A percentile compares a stretch with the other conserved stretches of the same genome.
These are phyloP conservation scores for Pycnonotus jocosus DNA, from an alignment of 2,113 vertebrate genomes.

Conservation along the genomic window DNA sequence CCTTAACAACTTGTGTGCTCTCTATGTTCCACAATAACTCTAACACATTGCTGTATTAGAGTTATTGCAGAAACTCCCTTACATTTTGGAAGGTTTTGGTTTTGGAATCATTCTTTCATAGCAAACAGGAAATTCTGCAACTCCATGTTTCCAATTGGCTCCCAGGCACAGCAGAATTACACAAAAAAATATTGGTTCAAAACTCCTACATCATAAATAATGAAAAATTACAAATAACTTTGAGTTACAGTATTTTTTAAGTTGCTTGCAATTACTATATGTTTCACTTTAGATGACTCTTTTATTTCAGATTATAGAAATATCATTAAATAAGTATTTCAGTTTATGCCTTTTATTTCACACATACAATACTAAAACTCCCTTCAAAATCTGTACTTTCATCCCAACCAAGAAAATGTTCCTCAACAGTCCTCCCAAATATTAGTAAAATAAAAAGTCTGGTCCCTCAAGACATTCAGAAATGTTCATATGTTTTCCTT, in stretches of 20 bases:
- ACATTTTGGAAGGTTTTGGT: background rate
- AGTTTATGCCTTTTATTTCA: background rate
- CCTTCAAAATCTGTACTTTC: background rate
- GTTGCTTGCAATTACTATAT: background rate
- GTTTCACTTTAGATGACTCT: background rate
- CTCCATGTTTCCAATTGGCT: background rate
- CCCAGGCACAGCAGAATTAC: background rate
- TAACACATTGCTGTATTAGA: background rate
- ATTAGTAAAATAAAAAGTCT: background rate
- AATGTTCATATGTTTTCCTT: background rate
- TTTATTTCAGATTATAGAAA: background rate
- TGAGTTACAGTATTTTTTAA: background rate
- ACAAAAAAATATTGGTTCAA: background rate
- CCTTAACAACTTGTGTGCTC: background rate
- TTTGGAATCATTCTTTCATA: background rate
- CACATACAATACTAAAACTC: background rate
- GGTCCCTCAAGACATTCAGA: background rate
- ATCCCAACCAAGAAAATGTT: background rate
- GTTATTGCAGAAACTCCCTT: background rate
- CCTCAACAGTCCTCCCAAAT: background rate
- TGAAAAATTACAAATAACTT: background rate
- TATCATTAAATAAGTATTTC: background rate
- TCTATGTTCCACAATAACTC: background rate
- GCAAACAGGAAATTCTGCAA: background rate
- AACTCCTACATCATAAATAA: background rate